These are phyloP conservation scores for Montipora foliosa DNA, from an alignment of 64 coral and sea anemone genomes.

Conservation along the genomic window DNA sequence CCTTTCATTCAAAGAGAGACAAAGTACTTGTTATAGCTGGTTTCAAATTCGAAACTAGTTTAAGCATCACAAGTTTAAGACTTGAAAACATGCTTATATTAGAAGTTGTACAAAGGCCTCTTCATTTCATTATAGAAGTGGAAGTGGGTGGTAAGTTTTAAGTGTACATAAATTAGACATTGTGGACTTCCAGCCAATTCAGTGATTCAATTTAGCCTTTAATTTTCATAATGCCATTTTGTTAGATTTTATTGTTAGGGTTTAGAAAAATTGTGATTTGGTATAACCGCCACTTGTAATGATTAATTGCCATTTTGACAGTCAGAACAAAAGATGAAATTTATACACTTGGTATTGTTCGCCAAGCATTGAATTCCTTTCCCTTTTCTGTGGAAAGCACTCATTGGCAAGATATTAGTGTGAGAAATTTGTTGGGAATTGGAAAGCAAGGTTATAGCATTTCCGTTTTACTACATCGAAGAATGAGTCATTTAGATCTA, in stretches of 20 bases:
- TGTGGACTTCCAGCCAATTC: neutral
- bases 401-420: constrained; percentile 4
- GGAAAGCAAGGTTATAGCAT: neutral
- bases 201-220: neutral
- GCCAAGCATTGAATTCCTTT: neutral
- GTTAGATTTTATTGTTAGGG: neutral
- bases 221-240: neutral
- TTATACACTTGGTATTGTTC: constrained; percentile 28
- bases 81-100: constrained; percentile 23
- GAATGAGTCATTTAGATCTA: constrained; percentile 26
- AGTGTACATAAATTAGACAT: neutral
- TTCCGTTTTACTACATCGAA: neutral
- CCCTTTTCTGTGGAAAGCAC: neutral
- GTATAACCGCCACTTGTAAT: neutral
- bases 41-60: neutral
- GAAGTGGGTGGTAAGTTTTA: constrained; percentile 35
- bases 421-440: constrained; percentile 18
- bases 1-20: neutral
- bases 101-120: constrained; percentile 29
- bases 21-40: neutral
- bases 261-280: neutral
- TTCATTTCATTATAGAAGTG: constrained; percentile 29
- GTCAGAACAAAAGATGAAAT: constrained; percentile 11
- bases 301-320: constrained; percentile 18
- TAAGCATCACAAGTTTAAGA: neutral